Percentiles rank a stretch among this genome's conserved stretches.
Evolutionary conservation across 2,888 invertebrate genomes (phyloP).

Genomic region (Liodrosophila aerea): DNA sequence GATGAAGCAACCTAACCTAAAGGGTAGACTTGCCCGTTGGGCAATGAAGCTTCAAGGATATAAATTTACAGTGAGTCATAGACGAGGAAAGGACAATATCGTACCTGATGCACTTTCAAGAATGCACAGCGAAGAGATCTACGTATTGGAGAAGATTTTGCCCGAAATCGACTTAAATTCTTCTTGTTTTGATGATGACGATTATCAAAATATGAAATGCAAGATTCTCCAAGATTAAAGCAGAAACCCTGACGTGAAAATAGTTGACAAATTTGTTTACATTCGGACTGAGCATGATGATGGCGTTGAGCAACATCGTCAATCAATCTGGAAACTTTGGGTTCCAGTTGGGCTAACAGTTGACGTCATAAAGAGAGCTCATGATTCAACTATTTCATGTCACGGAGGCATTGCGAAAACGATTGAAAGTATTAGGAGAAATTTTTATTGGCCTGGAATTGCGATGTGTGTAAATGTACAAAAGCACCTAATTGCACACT

Average conservation of each 20-base stretch:
- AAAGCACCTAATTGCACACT: too few relatives aligned
- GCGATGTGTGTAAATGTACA: neutral
- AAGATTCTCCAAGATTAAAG: too few relatives aligned
- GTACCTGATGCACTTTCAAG: neutral
- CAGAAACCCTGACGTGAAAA: slow-evolving; percentile 1
- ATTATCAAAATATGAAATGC: neutral
- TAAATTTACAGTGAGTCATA: too few relatives aligned
- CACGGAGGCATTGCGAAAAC: neutral
- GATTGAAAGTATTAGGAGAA: too few relatives aligned
- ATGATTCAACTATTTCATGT: too few relatives aligned
- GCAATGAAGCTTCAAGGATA: too few relatives aligned
- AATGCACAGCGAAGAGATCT: neutral
- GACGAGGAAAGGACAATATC: neutral
- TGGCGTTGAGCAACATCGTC: neutral
- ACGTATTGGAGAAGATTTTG: neutral
- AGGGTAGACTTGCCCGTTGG: too few relatives aligned
- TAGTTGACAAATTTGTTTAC: neutral
- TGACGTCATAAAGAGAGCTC: too few relatives aligned
- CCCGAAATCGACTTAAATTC: too few relatives aligned
- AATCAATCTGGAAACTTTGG: neutral
- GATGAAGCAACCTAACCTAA: too few relatives aligned
- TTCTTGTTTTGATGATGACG: neutral
- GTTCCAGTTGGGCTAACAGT: neutral
- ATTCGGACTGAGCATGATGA: neutral
- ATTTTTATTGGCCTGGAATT: too few relatives aligned